Evolutionary conservation across 2,888 invertebrate genomes (phyloP).

Genomic region (Polydrusus tereticollis): DNA sequence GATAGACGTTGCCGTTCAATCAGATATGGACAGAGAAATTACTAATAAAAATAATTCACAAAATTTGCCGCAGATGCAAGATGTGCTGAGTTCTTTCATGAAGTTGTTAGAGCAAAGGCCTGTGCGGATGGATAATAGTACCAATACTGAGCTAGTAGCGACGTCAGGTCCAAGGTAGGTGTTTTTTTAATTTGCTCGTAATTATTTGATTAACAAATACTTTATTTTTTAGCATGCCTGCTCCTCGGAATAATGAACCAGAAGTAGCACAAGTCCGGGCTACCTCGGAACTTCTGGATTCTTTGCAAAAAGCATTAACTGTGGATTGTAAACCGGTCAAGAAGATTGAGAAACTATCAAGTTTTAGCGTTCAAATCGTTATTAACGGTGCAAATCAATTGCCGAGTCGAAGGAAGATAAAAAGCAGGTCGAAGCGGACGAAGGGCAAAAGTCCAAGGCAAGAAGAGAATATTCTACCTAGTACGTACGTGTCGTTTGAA

Average conservation of each 20-base stretch:
- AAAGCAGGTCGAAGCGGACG: slow-evolving; percentile 61
- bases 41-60: slow-evolving; percentile 43
- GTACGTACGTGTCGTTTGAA: slow-evolving; percentile 75
- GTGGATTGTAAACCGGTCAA: slow-evolving; percentile 43
- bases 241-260: slow-evolving; percentile 29
- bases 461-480: slow-evolving; percentile 68
- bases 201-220: background rate
- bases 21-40: slow-evolving; percentile 49
- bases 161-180: background rate
- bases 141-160: slow-evolving; percentile 57
- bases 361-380: slow-evolving; percentile 69
- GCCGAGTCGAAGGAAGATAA: slow-evolving; percentile 65
- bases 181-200: background rate
- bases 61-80: slow-evolving; percentile 47
- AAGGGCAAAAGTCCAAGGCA: slow-evolving; percentile 53
- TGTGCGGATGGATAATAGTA: slow-evolving; percentile 58
- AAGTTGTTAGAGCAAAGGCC: slow-evolving; percentile 54
- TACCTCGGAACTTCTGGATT: slow-evolving; percentile 64
- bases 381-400: slow-evolving; percentile 73
- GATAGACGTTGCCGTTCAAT: slow-evolving; percentile 52
- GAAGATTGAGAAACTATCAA: slow-evolving; percentile 31
- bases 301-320: slow-evolving; percentile 62
- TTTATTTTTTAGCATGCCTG: background rate
- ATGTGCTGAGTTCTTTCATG: slow-evolving; percentile 56
- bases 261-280: slow-evolving; percentile 45